Percentiles rank a stretch among this genome's conserved stretches.
These are phyloP conservation scores for Lasioglossum malachurum DNA, from an alignment of 2,888 invertebrate genomes.

Conservation along the genomic window DNA sequence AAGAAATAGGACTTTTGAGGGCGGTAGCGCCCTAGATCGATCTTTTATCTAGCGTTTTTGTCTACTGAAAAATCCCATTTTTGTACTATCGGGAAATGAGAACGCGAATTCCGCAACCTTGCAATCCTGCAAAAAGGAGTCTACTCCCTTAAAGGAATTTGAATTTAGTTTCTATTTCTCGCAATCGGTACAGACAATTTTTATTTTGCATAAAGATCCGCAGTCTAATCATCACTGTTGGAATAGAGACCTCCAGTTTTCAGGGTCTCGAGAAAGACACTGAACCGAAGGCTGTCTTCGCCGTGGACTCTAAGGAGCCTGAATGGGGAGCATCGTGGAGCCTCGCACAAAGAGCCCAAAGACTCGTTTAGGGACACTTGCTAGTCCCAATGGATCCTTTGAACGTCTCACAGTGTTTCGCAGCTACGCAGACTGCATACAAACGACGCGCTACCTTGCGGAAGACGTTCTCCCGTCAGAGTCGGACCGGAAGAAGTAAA, in stretches of 20 bases:
- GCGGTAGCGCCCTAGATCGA: too few relatives aligned
- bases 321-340: neutral
- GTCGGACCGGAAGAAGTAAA: neutral
- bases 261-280: neutral
- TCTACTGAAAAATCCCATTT: too few relatives aligned
- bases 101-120: too few relatives aligned
- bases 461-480: neutral
- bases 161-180: too few relatives aligned
- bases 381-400: constrained; percentile 9
- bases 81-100: too few relatives aligned
- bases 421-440: neutral
- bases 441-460: neutral
- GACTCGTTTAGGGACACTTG: constrained; percentile 1
- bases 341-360: neutral
- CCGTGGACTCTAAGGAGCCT: neutral
- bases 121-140: too few relatives aligned
- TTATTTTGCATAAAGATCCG: too few relatives aligned
- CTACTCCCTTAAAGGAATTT: too few relatives aligned
- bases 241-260: neutral
- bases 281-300: neutral
- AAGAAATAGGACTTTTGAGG: too few relatives aligned
- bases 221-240: too few relatives aligned
- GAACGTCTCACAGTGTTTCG: neutral
- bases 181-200: too few relatives aligned
- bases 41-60: too few relatives aligned